Base-by-base conservation (phyloP, 2,113 vertebrate species). In the Chauna torquata region DNA sequence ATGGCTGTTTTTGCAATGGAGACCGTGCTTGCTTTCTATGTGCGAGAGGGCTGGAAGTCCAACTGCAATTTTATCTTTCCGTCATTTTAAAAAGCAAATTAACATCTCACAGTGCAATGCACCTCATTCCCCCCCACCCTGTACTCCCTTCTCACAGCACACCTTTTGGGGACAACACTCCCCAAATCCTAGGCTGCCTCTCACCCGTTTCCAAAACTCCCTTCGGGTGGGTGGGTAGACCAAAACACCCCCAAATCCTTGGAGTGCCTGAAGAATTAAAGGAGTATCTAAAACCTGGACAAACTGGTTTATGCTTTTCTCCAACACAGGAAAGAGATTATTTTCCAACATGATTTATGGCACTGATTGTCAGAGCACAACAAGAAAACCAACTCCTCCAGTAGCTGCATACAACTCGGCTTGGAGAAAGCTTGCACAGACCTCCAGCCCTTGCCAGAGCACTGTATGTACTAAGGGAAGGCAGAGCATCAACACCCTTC, bases 381-480 rank as follows among this genome's bases (percentile, higher is more conserved):
- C 10, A 54, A 12, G n/a, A 57, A 36, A 58, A 72, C 23, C 38
- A 68, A 24, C 17, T 59, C 27, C 25, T 55, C 23, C 28, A 42
- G 28, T 4, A 36, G 23, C 30, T 1, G 2, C 38, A 58, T n/a
- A 55, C 16, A 61, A 1, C 10, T 59, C 57, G 40, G 54, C 40
- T 8, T 8, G 18, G 32, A 24, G 65, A 45, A 58, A 42, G 47
- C 36, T 9, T 13, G 15, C 34, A 23, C 2, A 5, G 44, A 30
- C n/a, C 80, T 50, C 66, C 54, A 42, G 38, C 44, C 47, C 28
- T 6, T n/a, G 16, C 32, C 47, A 20, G 13, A 34, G 20, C 82
- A 49, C 0, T 0, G 19, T 1, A 8, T 0, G 17, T 44, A n/a
- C 28, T 38, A 18, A 65, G 75, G 14, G 34, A 50, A 17, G 59